phyloP scores from a whole-genome alignment of 2,113 vertebrate species.

The Chunga burmeisteri region DNA sequence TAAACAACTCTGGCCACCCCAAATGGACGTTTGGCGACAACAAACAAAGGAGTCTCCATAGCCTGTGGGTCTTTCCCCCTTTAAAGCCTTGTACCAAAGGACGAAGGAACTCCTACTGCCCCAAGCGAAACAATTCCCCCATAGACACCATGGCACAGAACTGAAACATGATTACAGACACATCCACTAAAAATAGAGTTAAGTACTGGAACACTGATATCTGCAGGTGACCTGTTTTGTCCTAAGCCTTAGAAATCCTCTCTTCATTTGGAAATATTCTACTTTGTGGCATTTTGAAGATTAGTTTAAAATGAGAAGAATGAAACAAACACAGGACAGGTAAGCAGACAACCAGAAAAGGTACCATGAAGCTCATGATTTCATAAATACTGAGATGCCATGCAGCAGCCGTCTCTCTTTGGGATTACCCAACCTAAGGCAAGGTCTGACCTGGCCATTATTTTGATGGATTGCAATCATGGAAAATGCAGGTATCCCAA shows the following conservation, averaged over 20 bases:
- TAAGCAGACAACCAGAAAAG: background rate
- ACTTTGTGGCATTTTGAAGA: background rate
- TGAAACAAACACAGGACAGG: background rate
- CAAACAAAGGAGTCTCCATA: background rate
- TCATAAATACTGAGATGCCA: background rate
- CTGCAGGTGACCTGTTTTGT: background rate
- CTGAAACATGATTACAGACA: background rate
- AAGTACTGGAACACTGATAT: background rate
- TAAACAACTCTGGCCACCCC: background rate
- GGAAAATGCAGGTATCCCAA: constrained; percentile 10
- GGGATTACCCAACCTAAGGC: background rate
- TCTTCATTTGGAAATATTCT: background rate
- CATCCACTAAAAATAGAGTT: background rate
- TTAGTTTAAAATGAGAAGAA: background rate
- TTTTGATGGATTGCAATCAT: constrained; percentile 17
- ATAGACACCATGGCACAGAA: background rate
- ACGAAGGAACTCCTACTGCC: background rate
- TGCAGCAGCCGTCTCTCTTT: background rate
- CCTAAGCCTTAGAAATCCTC: background rate
- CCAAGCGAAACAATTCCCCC: background rate
- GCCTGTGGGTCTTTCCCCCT: background rate
- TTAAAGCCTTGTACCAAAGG: background rate
- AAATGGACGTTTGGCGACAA: accelerated
- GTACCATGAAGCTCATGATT: background rate
- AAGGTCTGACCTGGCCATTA: constrained; percentile 16